phyloP scores from a whole-genome alignment of 2,797 vertebrate species.

The Apogon talboti region DNA sequence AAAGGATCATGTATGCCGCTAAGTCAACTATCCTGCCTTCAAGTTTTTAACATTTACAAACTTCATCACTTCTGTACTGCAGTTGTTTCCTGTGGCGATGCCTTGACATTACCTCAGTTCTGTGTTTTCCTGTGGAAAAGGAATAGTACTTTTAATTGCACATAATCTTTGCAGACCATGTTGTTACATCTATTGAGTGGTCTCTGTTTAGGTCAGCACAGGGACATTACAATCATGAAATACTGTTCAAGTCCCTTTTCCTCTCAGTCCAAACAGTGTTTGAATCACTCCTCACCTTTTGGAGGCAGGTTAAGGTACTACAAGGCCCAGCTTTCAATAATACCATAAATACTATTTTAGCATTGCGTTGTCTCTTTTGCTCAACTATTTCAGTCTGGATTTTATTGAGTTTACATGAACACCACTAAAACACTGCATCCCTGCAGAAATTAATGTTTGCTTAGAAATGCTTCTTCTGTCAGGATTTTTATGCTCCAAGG shows the following conservation, averaged over 20 bases:
- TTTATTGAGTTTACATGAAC: conserved; percentile 12
- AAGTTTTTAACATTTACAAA: not conserved
- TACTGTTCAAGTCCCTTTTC: not conserved
- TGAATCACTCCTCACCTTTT: too few species aligned
- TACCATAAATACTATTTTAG: conserved; percentile 1
- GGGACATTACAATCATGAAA: not conserved
- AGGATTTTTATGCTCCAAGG: conserved; percentile 15
- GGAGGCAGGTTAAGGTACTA: too few species aligned
- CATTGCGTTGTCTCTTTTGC: not conserved
- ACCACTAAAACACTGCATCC: conserved; percentile 36
- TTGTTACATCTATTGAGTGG: not conserved
- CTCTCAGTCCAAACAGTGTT: not conserved
- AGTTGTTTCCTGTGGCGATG: not conserved
- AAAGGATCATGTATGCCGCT: not conserved
- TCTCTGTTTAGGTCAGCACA: not conserved
- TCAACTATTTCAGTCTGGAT: conserved; percentile 11
- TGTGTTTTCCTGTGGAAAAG: conserved; percentile 38
- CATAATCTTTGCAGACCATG: not conserved
- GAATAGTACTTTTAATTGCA: not conserved
- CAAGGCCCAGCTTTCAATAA: not conserved
- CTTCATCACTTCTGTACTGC: conserved; percentile 1
- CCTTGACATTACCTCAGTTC: conserved; percentile 28
- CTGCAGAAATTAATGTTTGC: conserved; percentile 27
- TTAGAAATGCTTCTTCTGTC: not conserved
- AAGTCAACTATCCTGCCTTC: not conserved